These are phyloP conservation scores for Bombus impatiens DNA, from an alignment of 1,140 invertebrate genomes.

Conservation along the genomic window DNA sequence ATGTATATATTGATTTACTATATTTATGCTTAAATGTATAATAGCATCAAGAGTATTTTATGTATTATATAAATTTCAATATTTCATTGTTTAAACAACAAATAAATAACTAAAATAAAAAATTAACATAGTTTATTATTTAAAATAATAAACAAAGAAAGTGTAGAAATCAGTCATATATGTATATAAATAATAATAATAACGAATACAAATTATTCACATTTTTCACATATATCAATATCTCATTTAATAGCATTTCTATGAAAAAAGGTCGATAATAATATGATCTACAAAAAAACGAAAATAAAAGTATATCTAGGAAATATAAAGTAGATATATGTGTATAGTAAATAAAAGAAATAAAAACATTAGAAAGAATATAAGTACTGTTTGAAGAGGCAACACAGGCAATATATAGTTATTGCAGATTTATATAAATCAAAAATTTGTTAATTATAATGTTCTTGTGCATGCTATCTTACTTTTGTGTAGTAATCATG, in stretches of 20 bases:
- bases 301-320: conserved; percentile 4
- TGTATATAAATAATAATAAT: background rate
- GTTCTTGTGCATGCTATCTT: conserved; percentile 66
- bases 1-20: conserved; percentile 34
- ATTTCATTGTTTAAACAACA: conserved; percentile 6
- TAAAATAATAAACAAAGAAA: background rate
- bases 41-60: background rate
- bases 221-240: conserved; percentile 23
- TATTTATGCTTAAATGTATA: background rate
- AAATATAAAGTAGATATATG: conserved; percentile 4
- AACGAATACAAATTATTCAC: conserved; percentile 6
- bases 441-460: conserved; percentile 53
- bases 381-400: conserved; percentile 44
- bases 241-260: conserved; percentile 14
- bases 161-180: background rate
- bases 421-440: conserved; percentile 27
- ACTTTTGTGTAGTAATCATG: conserved; percentile 59
- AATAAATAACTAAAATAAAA: background rate
- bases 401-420: conserved; percentile 35
- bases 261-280: background rate
- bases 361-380: conserved; percentile 14
- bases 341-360: conserved; percentile 33
- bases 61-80: background rate
- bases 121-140: background rate
- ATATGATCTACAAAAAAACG: background rate